Conservation (phyloP, 2,797 vertebrate species). For the Megalops cyprinoides region DNA sequence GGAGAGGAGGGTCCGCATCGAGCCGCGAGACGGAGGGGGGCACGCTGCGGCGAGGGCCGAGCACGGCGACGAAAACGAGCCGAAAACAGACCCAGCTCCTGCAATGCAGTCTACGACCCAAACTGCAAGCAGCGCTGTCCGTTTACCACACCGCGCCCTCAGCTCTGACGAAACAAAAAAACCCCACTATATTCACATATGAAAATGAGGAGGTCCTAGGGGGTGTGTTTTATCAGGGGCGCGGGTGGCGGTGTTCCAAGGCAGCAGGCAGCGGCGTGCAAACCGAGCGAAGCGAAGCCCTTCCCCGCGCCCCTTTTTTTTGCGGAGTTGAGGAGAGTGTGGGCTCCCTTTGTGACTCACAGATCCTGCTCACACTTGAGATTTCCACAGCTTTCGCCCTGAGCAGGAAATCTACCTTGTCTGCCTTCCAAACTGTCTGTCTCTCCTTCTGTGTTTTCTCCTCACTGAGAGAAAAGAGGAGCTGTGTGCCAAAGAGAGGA, state of each 20-base stretch:
- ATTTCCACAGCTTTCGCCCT: constrained; percentile 3
- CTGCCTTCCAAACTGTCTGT: constrained; percentile 28
- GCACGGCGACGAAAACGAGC: too few relatives aligned
- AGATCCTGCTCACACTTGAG: neutral
- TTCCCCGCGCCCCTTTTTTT: neutral
- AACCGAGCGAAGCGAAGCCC: neutral
- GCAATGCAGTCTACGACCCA: constrained; percentile 39
- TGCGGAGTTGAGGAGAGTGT: neutral
- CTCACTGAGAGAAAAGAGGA: constrained; percentile 66
- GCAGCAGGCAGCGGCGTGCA: neutral
- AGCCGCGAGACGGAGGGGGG: neutral
- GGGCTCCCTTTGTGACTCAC: neutral
- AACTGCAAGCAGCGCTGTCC: constrained; percentile 15
- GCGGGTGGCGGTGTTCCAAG: neutral
- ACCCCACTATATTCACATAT: too few relatives aligned
- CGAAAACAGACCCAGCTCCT: too few relatives aligned
- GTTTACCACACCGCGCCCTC: neutral
- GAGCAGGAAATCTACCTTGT: constrained; percentile 29
- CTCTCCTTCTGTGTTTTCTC: constrained; percentile 47
- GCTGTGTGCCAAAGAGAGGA: constrained; percentile 78
- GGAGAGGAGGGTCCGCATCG: neutral
- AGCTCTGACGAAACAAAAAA: too few relatives aligned
- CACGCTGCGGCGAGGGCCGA: neutral
- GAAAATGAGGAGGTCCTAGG: too few relatives aligned
- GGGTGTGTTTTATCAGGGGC: too few relatives aligned